phyloP scores from a whole-genome alignment of 2,888 invertebrate species.

The Acheta domesticus region DNA sequence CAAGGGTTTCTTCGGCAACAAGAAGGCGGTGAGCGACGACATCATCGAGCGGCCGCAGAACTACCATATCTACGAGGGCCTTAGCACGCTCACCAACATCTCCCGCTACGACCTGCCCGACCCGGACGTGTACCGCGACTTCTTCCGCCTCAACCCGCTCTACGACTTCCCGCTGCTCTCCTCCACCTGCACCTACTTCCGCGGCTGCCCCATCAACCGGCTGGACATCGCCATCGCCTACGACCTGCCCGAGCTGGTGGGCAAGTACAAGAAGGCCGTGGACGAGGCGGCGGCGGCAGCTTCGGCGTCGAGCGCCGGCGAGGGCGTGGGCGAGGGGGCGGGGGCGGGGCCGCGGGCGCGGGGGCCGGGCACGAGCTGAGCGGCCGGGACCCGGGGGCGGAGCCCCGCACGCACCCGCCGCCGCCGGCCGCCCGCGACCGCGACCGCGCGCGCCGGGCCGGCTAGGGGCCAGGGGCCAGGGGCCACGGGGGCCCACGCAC shows the following conservation, averaged over 20 bases:
- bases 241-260: constrained; percentile 86
- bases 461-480: not conserved
- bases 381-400: not conserved
- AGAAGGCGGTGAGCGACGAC: constrained; percentile 80
- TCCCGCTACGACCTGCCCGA: constrained; percentile 94
- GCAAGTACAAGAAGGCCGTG: constrained; percentile 81
- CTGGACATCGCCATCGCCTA: constrained; percentile 89
- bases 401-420: not conserved
- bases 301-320: not conserved
- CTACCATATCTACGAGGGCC: constrained; percentile 91
- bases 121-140: constrained; percentile 89
- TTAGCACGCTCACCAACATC: constrained; percentile 87
- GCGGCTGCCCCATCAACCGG: constrained; percentile 88
- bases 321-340: not conserved
- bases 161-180: constrained; percentile 86
- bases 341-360: not conserved
- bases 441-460: too few species aligned
- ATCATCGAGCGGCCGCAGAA: constrained; percentile 89
- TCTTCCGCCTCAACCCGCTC: constrained; percentile 84
- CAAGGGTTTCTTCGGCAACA: constrained; percentile 87
- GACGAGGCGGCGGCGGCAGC: constrained; percentile 58
- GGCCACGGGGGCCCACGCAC: not conserved
- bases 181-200: constrained; percentile 89
- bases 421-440: not conserved
- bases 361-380: not conserved